These are phyloP conservation scores for Tachysurus fulvidraco DNA, from an alignment of 2,113 vertebrate genomes.

Conservation along the genomic window DNA sequence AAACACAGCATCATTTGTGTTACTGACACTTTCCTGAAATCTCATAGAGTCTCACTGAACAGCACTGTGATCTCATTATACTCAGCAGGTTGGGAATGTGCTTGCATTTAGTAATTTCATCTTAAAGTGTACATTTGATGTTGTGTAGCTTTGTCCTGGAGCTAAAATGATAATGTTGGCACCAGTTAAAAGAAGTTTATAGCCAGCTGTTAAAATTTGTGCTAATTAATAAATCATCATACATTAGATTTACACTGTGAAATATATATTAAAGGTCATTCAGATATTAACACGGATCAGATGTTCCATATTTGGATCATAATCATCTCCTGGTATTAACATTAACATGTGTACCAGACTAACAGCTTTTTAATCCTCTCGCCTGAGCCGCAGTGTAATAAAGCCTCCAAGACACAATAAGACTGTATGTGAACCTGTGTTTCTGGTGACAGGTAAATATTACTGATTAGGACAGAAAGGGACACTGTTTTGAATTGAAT, in stretches of 20 bases:
- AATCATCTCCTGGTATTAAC: slow-evolving; percentile 27
- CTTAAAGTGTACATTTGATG: neutral
- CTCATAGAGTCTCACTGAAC: neutral
- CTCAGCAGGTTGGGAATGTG: neutral
- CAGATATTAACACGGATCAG: neutral
- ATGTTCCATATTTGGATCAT: neutral
- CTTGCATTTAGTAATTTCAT: neutral
- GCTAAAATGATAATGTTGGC: neutral
- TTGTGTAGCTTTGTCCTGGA: neutral
- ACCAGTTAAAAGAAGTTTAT: neutral
- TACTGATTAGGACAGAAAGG: too few relatives aligned
- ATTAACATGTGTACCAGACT: neutral
- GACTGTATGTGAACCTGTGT: too few relatives aligned
- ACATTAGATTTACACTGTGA: neutral
- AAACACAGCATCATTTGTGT: neutral
- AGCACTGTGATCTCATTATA: neutral
- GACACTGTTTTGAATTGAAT: too few relatives aligned
- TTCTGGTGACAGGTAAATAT: too few relatives aligned
- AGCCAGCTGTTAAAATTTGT: neutral
- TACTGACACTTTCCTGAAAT: slow-evolving; percentile 1
- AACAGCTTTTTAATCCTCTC: neutral
- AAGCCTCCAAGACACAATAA: too few relatives aligned
- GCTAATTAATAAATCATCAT: neutral
- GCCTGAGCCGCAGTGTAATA: too few relatives aligned
- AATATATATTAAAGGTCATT: neutral